phyloP scores from a whole-genome alignment of 2,888 invertebrate genomes.

The Aromia moschata region DNA sequence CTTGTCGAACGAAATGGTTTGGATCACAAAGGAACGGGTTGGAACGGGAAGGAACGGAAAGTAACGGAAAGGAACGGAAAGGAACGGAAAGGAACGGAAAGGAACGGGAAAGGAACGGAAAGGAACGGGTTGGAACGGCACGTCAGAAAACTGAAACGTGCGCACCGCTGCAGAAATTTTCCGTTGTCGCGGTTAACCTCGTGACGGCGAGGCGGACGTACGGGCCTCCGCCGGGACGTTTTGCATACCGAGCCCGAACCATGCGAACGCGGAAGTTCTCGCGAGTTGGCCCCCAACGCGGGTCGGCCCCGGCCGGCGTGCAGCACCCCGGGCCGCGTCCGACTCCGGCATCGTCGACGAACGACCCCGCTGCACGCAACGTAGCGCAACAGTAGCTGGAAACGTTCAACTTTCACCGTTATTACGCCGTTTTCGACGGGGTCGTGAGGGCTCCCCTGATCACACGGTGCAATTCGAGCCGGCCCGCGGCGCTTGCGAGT shows the following conservation, averaged over 20 bases:
- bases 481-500: slow-evolving; percentile 18
- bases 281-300: slow-evolving; percentile 15
- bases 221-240: background rate
- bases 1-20: too few species aligned
- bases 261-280: slow-evolving; percentile 23
- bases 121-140: too few species aligned
- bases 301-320: slow-evolving; percentile 20
- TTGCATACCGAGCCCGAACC: slow-evolving; percentile 14
- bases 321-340: slow-evolving; percentile 20
- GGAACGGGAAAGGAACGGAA: too few species aligned
- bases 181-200: too few species aligned
- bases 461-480: slow-evolving; percentile 35
- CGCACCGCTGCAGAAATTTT: too few species aligned
- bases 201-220: slow-evolving; percentile 1
- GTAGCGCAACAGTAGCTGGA: slow-evolving; percentile 29
- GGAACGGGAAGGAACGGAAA: too few species aligned
- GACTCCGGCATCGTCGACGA: slow-evolving; percentile 25
- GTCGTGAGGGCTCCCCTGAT: slow-evolving; percentile 35
- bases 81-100: too few species aligned
- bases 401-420: slow-evolving; percentile 34
- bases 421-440: slow-evolving; percentile 33
- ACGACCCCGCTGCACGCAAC: slow-evolving; percentile 26
- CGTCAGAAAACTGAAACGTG: too few species aligned
- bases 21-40: too few species aligned
- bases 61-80: too few species aligned